Evolutionary conservation across 2,113 vertebrate genomes (phyloP).

Genomic region (Tragelaphus strepsiceros): DNA sequence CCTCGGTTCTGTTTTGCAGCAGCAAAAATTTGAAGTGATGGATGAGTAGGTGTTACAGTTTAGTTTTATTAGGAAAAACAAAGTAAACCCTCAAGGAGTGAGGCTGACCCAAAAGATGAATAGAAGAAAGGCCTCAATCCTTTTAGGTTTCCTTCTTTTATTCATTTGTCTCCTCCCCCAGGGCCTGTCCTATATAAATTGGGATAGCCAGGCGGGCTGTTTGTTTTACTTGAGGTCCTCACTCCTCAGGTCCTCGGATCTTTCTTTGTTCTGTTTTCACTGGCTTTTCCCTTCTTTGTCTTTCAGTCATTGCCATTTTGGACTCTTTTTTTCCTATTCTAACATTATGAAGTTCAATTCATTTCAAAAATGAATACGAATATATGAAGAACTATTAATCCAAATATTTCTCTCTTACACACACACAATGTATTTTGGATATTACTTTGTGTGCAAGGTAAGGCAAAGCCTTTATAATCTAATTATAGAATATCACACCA

Average conservation of each 20-base stretch:
- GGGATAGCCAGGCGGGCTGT: not conserved
- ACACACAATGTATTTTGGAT: not conserved
- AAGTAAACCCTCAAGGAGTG: not conserved
- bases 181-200: not conserved
- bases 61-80: not conserved
- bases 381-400: not conserved
- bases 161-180: rapidly evolving
- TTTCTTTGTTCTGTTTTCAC: not conserved
- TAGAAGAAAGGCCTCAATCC: not conserved
- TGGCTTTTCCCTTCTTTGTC: not conserved
- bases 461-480: not conserved
- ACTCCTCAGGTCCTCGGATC: not conserved
- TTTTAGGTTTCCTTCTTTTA: not conserved
- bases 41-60: not conserved
- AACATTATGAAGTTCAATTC: not conserved
- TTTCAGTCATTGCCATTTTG: not conserved
- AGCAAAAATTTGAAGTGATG: not conserved
- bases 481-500: not conserved
- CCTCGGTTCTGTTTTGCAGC: rapidly evolving
- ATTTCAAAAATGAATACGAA: not conserved
- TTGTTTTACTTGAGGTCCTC: not conserved
- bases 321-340: not conserved
- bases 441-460: not conserved
- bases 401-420: not conserved
- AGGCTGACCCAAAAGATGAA: not conserved